Percentiles rank a stretch among this genome's conserved stretches.
These are phyloP conservation scores for Tenthredo notha DNA, from an alignment of 2,888 invertebrate species.

Conservation along the genomic window DNA sequence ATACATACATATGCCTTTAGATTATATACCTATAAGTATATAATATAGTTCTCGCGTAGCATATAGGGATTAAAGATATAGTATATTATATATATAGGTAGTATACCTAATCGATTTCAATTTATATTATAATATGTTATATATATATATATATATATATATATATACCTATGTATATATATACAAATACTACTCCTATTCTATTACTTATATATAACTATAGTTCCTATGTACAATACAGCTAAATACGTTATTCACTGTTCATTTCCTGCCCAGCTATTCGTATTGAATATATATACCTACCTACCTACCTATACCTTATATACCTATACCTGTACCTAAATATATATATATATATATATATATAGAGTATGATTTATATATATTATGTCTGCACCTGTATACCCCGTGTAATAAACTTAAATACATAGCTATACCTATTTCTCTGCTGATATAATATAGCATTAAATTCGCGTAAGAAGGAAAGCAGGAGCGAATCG, in stretches of 20 bases:
- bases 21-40: background rate
- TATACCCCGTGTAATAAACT: background rate
- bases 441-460: background rate
- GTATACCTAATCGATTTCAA: background rate
- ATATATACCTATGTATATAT: background rate
- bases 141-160: background rate
- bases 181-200: no score
- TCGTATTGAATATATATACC: no score
- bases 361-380: background rate
- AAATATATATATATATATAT: background rate
- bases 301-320: background rate
- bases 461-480: background rate
- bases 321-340: background rate
- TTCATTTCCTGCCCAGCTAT: background rate
- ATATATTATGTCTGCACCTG: background rate
- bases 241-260: background rate
- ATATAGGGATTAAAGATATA: background rate
- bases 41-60: background rate
- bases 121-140: background rate
- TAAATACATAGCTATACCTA: background rate
- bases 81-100: background rate
- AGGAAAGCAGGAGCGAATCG: no score
- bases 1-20: no score
- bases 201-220: no score
- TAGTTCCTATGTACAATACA: background rate